Evolutionary conservation across 2,888 invertebrate genomes (phyloP).

Genomic region (Melieria picta): DNA sequence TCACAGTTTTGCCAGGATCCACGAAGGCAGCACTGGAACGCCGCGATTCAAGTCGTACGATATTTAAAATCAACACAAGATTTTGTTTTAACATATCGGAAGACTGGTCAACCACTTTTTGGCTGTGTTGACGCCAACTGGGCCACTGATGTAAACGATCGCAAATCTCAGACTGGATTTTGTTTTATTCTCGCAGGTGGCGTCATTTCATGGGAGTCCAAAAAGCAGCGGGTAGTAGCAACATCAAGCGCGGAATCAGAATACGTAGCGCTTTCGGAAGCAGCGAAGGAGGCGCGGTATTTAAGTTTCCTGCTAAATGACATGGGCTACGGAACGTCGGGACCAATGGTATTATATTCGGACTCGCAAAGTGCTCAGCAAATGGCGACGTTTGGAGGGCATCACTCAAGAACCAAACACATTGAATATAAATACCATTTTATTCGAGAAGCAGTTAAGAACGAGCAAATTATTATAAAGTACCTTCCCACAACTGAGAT

Average conservation of each 20-base stretch:
- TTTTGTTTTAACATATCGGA: constrained; percentile 9
- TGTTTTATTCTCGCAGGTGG: constrained; percentile 33
- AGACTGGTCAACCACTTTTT: constrained; percentile 13
- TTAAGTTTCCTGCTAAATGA: constrained; percentile 16
- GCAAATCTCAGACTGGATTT: constrained; percentile 32
- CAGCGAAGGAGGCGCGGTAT: constrained; percentile 34
- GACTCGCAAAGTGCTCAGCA: too few relatives aligned
- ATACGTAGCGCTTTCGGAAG: constrained; percentile 30
- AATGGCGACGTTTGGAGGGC: too few relatives aligned
- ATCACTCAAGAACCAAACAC: too few relatives aligned
- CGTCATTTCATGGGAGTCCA: constrained; percentile 22
- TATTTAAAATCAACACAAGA: constrained; percentile 10
- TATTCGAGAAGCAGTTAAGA: too few relatives aligned
- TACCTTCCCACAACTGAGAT: too few relatives aligned
- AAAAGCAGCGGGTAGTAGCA: constrained; percentile 34
- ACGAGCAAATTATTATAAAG: too few relatives aligned
- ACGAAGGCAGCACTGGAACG: constrained; percentile 31
- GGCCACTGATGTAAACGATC: constrained; percentile 38
- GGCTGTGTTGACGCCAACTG: constrained; percentile 33
- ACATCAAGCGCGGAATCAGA: constrained; percentile 39
- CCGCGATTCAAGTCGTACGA: constrained; percentile 4
- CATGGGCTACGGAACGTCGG: too few relatives aligned
- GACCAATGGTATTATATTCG: too few relatives aligned
- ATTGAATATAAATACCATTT: too few relatives aligned
- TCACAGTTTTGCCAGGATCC: constrained; percentile 32